Evolutionary conservation across 1,140 invertebrate species (phyloP).

Genomic region (Ptiloglossa arizonensis): DNA sequence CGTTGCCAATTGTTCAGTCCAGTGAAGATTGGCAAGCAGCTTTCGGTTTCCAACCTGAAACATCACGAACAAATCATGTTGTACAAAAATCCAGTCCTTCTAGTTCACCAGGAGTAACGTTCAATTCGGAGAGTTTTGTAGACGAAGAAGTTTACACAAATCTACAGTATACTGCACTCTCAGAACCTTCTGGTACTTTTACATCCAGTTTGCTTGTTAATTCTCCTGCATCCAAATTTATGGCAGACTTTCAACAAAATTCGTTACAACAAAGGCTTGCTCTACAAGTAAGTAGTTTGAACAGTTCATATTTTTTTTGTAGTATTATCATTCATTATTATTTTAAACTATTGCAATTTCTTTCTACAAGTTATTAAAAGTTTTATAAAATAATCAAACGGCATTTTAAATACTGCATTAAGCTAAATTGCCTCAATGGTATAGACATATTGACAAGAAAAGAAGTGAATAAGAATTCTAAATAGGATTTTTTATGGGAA

Average conservation of each 20-base stretch:
- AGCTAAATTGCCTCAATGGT: background rate
- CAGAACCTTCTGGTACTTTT: conserved; percentile 66
- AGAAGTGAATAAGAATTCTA: too few species aligned
- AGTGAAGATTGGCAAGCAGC: conserved; percentile 84
- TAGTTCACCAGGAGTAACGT: conserved; percentile 73
- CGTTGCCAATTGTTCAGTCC: conserved; percentile 81
- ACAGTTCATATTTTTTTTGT: background rate
- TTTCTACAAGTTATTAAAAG: background rate
- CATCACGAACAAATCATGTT: conserved; percentile 69
- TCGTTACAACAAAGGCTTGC: conserved; percentile 79
- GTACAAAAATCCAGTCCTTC: conserved; percentile 72
- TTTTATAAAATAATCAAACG: background rate
- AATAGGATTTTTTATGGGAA: background rate
- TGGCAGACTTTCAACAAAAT: conserved; percentile 81
- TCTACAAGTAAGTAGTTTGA: conserved; percentile 70
- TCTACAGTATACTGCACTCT: conserved; percentile 68
- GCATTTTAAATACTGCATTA: background rate
- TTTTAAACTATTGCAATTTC: background rate
- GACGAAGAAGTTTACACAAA: conserved; percentile 76
- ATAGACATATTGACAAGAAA: background rate
- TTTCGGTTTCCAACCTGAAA: conserved; percentile 81
- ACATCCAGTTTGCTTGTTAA: conserved; percentile 72
- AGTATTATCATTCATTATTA: background rate
- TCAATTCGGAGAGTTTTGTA: conserved; percentile 74
- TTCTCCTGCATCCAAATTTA: conserved; percentile 79